These are phyloP conservation scores for Copidosoma floridanum DNA, from an alignment of 1,140 invertebrate genomes.

Conservation along the genomic window DNA sequence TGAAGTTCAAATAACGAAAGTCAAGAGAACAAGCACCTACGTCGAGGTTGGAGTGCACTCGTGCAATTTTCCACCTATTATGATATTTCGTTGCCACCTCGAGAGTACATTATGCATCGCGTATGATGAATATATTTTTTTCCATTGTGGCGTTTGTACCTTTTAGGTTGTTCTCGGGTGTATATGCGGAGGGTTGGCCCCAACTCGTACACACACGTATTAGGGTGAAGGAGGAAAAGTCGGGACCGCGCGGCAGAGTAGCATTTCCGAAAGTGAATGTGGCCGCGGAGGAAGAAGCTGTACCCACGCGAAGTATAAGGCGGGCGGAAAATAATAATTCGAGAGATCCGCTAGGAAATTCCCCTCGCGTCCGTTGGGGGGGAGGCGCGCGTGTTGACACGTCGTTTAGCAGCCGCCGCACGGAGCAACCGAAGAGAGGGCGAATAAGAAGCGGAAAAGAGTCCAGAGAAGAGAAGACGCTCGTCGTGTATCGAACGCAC, in stretches of 20 bases:
- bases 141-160: too few species aligned
- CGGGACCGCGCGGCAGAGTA: too few species aligned
- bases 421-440: conserved; percentile 8
- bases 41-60: background rate
- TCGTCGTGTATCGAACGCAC: conserved; percentile 7
- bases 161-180: too few species aligned
- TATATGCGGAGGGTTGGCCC: background rate
- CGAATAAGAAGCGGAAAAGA: too few species aligned
- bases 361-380: too few species aligned
- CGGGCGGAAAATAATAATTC: conserved; percentile 2
- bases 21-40: background rate
- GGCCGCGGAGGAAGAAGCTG: background rate
- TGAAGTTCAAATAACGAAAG: too few species aligned
- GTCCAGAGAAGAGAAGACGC: background rate
- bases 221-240: background rate
- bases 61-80: too few species aligned
- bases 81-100: too few species aligned
- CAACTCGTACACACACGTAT: background rate
- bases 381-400: conserved; percentile 1
- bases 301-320: too few species aligned
- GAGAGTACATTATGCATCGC: too few species aligned
- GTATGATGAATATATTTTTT: too few species aligned
- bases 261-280: background rate
- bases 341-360: background rate
- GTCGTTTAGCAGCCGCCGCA: conserved; percentile 4